Base-by-base conservation (phyloP, 2,888 invertebrate species). In the Dryobota labecula region DNA sequence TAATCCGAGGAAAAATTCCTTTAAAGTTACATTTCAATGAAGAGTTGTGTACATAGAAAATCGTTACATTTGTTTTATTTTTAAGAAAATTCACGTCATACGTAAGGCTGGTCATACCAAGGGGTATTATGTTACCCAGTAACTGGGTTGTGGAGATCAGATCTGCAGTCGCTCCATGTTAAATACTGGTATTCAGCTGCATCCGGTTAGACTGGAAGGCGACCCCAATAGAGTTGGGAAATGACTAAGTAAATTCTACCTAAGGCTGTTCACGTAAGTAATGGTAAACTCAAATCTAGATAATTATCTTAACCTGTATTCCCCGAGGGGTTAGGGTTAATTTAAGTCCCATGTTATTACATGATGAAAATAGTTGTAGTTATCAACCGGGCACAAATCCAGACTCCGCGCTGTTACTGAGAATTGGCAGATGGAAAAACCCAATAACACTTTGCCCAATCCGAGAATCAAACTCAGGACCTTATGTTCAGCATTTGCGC, bases 11-110 rank as follows among this genome's bases (percentile, higher is more conserved):
- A 24, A 72, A 57, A 51, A 51, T 24, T 7, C 24, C 5, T 43
- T 6, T 41, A 60, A 7, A 36, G 45, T 80, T 47, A 58, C 45
- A 41, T 80, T 80, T 74, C 47, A 36, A 74, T 61, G 62, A 36
- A 49, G 30, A 80, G 43, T 74, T 43, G 27, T 20, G 15, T 49
- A 27, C 20, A n/a, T 47, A 56, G 30, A 77, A 71, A 41, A 56
- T 58, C 1, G 11, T 49, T 49, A 47, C 15, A 43, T 15, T 33
- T 45, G 47, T n/a, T 33, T 47, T 15, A 54, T 13, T 24, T 24
- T 43, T n/a, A n/a, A 27, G n/a, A 60, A 58, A 45, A 7, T 27
- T 60, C n/a, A 47, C 66, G 30, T 66, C 60, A 67, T 27, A 67
- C 76, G n/a, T 27, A 2, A 56, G 38, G 30, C 27, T 38, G 24